These are phyloP conservation scores for Thoracochromis brauschi DNA, from an alignment of 2,113 vertebrate species.

Conservation along the genomic window DNA sequence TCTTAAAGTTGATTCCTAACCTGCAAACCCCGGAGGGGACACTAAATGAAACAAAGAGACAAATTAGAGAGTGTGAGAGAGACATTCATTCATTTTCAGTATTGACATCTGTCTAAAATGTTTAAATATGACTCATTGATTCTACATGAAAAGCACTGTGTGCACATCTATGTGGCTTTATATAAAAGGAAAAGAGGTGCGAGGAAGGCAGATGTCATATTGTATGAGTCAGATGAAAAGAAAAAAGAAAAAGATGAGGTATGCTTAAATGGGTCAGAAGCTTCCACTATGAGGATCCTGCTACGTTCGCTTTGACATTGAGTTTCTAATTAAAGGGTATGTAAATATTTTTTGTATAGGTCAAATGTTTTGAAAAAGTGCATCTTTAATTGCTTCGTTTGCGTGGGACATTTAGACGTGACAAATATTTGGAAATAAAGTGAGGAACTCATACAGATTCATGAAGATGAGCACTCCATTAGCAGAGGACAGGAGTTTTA, in stretches of 20 bases:
- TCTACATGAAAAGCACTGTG: neutral
- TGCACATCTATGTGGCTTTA: neutral
- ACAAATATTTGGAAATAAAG: neutral
- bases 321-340: neutral
- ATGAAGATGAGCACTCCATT: neutral
- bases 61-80: neutral
- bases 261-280: neutral
- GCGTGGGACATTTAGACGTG: neutral
- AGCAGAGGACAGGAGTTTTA: neutral
- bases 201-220: neutral
- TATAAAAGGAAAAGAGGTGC: neutral
- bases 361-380: neutral
- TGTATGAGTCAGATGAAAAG: constrained; percentile 6
- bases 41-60: neutral
- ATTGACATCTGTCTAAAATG: neutral
- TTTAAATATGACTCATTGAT: constrained; percentile 26
- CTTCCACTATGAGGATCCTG: neutral
- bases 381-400: neutral
- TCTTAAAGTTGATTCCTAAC: neutral
- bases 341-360: neutral
- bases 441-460: neutral
- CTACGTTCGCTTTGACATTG: neutral
- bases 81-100: neutral
- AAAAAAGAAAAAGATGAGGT: neutral
- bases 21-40: neutral